phyloP scores from a whole-genome alignment of 2,888 invertebrate species.

The Polyommatus icarus region DNA sequence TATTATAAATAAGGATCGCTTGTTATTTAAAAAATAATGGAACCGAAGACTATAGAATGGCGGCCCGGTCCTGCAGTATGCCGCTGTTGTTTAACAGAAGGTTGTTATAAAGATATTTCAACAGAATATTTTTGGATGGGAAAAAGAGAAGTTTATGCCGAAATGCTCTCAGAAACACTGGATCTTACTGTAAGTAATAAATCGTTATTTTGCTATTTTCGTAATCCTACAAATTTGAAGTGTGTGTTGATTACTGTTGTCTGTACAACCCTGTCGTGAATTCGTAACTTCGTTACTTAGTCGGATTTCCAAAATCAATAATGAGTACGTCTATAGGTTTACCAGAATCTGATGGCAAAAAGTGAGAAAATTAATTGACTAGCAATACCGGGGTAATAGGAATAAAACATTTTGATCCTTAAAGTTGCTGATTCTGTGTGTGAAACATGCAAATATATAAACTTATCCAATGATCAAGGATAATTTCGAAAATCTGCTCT shows the following conservation, averaged over 20 bases:
- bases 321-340: too few relatives aligned
- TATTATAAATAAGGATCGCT: slow-evolving; percentile 38
- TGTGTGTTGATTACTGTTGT: background rate
- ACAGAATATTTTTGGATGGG: slow-evolving; percentile 79
- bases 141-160: slow-evolving; percentile 70
- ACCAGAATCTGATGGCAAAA: too few relatives aligned
- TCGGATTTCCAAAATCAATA: slow-evolving; percentile 12
- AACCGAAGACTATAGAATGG: slow-evolving; percentile 65
- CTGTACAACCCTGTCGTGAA: background rate
- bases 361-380: too few relatives aligned
- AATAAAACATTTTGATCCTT: too few relatives aligned
- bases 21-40: slow-evolving; percentile 55
- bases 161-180: slow-evolving; percentile 68
- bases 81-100: slow-evolving; percentile 70
- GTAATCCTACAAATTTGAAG: background rate
- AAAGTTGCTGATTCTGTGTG: too few relatives aligned
- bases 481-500: too few relatives aligned
- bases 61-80: slow-evolving; percentile 71
- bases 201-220: background rate
- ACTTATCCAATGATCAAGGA: too few relatives aligned
- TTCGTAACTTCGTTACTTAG: background rate
- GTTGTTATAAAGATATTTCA: slow-evolving; percentile 75
- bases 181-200: slow-evolving; percentile 60
- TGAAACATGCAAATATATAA: too few relatives aligned
- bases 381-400: too few relatives aligned